Conservation (phyloP, 1,140 invertebrate genomes). For the Lasaia peninsularis region DNA sequence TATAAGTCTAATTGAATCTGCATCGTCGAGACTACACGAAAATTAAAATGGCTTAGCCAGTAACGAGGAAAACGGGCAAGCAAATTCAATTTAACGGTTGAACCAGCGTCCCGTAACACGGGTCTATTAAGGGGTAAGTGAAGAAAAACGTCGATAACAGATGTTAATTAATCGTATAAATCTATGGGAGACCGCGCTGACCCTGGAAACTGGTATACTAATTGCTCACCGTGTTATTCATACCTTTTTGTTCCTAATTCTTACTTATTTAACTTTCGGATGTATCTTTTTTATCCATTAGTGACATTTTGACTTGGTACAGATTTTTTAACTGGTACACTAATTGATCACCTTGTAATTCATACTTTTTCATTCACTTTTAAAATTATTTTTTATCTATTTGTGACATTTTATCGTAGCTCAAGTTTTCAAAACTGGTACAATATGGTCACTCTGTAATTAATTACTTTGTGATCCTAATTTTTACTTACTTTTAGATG, state of each 20-base stretch:
- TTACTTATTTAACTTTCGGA: no score
- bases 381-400: no score
- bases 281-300: no score
- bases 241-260: neutral
- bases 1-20: slow-evolving; percentile 6
- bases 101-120: slow-evolving; percentile 26
- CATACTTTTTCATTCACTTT: no score
- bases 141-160: slow-evolving; percentile 56
- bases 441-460: no score
- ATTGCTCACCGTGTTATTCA: neutral
- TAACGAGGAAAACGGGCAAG: slow-evolving; percentile 24
- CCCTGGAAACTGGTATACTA: slow-evolving; percentile 3
- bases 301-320: no score
- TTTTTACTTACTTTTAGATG: no score
- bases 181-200: slow-evolving; percentile 27
- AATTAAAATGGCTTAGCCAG: slow-evolving; percentile 19
- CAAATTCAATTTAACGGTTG: slow-evolving; percentile 35
- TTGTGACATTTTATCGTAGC: no score
- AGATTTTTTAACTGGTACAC: no score
- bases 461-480: no score
- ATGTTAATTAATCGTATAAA: slow-evolving; percentile 61
- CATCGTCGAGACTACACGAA: slow-evolving; percentile 10
- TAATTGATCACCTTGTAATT: no score
- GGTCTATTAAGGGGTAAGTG: slow-evolving; percentile 37
- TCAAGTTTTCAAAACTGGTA: no score